Percentiles rank a stretch among this genome's conserved stretches.
These are phyloP conservation scores for Orchestia grillus DNA, from an alignment of 1,140 invertebrate species.

Conservation along the genomic window DNA sequence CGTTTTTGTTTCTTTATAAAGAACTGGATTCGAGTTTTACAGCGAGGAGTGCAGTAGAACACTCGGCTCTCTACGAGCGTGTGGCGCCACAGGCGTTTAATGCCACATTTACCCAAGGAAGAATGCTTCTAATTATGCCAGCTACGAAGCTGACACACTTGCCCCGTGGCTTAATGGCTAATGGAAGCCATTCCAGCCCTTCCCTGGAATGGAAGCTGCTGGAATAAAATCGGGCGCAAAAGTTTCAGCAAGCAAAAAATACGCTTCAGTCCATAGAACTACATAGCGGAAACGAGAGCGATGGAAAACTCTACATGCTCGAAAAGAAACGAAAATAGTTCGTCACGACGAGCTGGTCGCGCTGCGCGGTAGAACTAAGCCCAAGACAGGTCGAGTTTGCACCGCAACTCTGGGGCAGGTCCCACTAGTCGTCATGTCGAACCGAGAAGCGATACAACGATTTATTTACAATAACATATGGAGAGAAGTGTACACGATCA, in stretches of 20 bases:
- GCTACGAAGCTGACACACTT: background rate
- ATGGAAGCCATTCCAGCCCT: background rate
- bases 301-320: too few species aligned
- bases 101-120: background rate
- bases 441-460: background rate
- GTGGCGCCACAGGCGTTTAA: background rate
- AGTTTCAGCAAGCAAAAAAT: background rate
- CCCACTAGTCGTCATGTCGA: background rate
- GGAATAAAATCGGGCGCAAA: background rate
- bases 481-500: background rate
- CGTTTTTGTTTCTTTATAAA: conserved; percentile 46
- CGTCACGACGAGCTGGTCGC: too few species aligned
- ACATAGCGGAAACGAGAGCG: background rate
- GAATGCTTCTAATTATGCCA: conserved; percentile 12
- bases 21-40: background rate
- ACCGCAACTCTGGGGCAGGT: background rate
- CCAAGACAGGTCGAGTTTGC: background rate
- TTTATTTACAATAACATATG: background rate
- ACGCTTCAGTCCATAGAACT: background rate
- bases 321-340: too few species aligned
- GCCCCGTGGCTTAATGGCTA: background rate
- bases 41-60: background rate
- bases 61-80: background rate
- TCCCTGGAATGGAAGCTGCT: background rate
- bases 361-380: too few species aligned